A percentile compares a stretch with the other conserved stretches of the same genome.
Conservation (phyloP, 2,113 vertebrate species). For the Oceanodroma tethys region DNA sequence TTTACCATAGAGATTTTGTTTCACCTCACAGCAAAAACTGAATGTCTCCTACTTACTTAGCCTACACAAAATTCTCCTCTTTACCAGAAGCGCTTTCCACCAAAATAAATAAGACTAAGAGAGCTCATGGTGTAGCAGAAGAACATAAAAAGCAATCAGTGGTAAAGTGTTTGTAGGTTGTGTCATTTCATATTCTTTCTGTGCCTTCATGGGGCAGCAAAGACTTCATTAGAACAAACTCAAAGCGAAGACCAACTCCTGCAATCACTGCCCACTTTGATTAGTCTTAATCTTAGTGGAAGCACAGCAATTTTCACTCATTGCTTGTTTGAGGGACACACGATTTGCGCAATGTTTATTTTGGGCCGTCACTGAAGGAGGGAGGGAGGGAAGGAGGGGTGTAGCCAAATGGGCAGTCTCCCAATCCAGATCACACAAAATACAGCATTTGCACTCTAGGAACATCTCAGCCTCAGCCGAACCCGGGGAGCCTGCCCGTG, state of each 20-base stretch:
- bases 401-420: not conserved
- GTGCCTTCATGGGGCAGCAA: not conserved
- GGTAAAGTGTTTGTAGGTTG: conserved; percentile 26
- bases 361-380: not conserved
- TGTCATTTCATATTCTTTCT: conserved; percentile 32
- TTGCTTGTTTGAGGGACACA: conserved; percentile 28
- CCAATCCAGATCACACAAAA: not conserved
- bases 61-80: conserved; percentile 36
- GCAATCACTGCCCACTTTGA: conserved; percentile 32
- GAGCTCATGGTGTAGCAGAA: not conserved
- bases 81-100: conserved; percentile 12
- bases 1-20: not conserved
- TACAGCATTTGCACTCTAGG: not conserved
- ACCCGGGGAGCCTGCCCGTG: accelerated
- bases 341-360: conserved; percentile 43
- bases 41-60: not conserved
- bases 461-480: not conserved
- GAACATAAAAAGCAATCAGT: conserved; percentile 29
- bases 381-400: not conserved
- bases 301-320: conserved; percentile 17
- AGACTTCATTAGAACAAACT: conserved; percentile 22
- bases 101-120: not conserved
- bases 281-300: conserved; percentile 40
- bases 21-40: not conserved
- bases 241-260: not conserved